phyloP scores from a whole-genome alignment of 64 coral and sea anemone species.

The Porites lutea region DNA sequence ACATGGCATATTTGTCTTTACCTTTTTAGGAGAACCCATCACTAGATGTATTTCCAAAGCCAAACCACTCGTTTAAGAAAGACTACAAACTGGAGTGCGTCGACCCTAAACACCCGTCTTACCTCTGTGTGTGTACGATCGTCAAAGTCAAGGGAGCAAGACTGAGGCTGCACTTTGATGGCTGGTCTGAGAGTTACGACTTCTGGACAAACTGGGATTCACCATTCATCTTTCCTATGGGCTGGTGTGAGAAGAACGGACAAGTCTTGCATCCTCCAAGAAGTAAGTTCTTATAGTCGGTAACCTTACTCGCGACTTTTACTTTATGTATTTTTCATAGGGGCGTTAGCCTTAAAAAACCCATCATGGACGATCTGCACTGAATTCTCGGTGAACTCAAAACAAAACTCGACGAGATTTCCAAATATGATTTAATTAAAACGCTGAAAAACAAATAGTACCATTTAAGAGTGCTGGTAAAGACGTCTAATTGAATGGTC shows the following conservation, averaged over 20 bases:
- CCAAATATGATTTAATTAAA: no score
- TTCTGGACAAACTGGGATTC: conserved; percentile 99
- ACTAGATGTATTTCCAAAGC: conserved; percentile 80
- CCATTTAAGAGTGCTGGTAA: no score
- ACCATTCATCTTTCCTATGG: conserved; percentile 91
- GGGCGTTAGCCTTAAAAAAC: no score
- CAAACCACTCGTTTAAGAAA: conserved; percentile 78
- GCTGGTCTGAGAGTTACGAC: conserved; percentile 99
- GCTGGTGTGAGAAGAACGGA: conserved; percentile 92
- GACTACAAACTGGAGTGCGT: conserved; percentile 97
- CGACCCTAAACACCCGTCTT: conserved; percentile 95
- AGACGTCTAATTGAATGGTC: no score
- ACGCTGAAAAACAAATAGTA: no score
- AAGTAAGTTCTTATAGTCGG: conserved; percentile 47
- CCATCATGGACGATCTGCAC: no score
- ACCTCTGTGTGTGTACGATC: conserved; percentile 95
- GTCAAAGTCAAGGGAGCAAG: conserved; percentile 89
- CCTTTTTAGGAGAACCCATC: conserved; percentile 87
- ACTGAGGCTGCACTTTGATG: conserved; percentile 93
- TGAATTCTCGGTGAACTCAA: no score
- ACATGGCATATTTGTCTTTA: not conserved
- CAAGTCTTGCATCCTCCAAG: conserved; percentile 86
- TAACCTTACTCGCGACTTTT: no score
- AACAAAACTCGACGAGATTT: no score
- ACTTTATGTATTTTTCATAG: no score